Evolutionary conservation across 1,140 invertebrate genomes (phyloP).

Genomic region (Drosophila willistoni): DNA sequence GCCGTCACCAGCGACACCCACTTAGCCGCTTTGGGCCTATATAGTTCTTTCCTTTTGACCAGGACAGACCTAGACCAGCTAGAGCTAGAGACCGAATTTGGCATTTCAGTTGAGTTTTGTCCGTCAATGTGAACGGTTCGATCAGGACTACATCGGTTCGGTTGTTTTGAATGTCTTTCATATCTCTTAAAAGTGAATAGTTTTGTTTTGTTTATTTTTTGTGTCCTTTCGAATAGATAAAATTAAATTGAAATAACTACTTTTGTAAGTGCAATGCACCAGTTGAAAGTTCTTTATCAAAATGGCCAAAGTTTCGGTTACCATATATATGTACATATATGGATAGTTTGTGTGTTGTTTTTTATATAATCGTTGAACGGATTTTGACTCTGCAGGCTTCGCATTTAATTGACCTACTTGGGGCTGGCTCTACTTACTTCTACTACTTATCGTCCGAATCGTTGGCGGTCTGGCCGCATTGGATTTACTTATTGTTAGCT

Average conservation of each 20-base stretch:
- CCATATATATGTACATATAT: too few species aligned
- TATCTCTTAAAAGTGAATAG: background rate
- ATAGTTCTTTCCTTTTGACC: conserved; percentile 72
- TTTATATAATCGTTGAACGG: conserved; percentile 29
- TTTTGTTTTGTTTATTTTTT: too few species aligned
- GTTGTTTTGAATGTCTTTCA: background rate
- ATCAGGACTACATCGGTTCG: conserved; percentile 9
- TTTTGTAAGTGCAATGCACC: conserved; percentile 69
- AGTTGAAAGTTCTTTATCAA: conserved; percentile 61
- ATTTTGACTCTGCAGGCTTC: conserved; percentile 35
- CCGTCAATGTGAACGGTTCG: conserved; percentile 68
- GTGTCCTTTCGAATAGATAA: conserved; percentile 13
- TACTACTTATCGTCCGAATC: conserved; percentile 49
- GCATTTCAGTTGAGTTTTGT: conserved; percentile 68
- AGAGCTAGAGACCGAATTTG: conserved; percentile 26
- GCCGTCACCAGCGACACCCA: conserved; percentile 19
- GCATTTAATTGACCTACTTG: conserved; percentile 79
- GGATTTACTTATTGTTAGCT: conserved; percentile 56
- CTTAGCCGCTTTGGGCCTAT: conserved; percentile 50
- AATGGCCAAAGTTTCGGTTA: conserved; percentile 11
- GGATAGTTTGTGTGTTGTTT: conserved; percentile 30
- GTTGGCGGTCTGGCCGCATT: conserved; percentile 22
- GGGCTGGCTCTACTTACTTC: background rate
- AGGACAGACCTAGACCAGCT: conserved; percentile 16
- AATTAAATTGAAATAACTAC: conserved; percentile 27